These are phyloP conservation scores for Tiliqua scincoides DNA, from an alignment of 2,113 vertebrate genomes.

Conservation along the genomic window DNA sequence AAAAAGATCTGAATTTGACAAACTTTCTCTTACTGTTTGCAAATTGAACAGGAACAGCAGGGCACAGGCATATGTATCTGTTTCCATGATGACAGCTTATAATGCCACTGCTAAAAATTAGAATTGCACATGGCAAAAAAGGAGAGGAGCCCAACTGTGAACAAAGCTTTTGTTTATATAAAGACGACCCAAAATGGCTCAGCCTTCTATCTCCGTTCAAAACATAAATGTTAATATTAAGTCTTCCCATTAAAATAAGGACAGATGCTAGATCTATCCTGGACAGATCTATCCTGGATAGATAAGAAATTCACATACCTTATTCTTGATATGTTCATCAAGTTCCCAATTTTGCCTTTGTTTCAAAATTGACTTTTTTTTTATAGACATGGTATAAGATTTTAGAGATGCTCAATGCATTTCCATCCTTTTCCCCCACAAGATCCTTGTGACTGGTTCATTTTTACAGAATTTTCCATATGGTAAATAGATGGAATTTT, in stretches of 20 bases:
- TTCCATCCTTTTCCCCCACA: background rate
- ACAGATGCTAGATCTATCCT: background rate
- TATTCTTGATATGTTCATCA: background rate
- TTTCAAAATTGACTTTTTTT: background rate
- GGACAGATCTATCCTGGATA: background rate
- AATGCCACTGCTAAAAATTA: conserved; percentile 48
- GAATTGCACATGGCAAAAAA: conserved; percentile 27
- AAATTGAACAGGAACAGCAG: conserved; percentile 70
- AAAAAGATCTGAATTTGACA: conserved; percentile 70
- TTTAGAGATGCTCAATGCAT: background rate
- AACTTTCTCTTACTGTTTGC: conserved; percentile 70
- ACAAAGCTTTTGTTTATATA: background rate
- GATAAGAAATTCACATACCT: background rate
- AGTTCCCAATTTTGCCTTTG: background rate
- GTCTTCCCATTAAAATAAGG: background rate
- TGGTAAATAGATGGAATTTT: background rate
- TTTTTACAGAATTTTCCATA: background rate
- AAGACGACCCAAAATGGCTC: background rate
- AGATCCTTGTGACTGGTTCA: background rate
- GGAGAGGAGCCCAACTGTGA: conserved; percentile 27
- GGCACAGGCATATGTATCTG: conserved; percentile 49
- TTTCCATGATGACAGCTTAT: conserved; percentile 58
- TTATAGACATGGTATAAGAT: background rate
- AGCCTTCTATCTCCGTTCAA: background rate
- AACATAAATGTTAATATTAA: background rate